Base-by-base conservation (phyloP, 2,797 vertebrate genomes). In the Eulemur rubriventer region DNA sequence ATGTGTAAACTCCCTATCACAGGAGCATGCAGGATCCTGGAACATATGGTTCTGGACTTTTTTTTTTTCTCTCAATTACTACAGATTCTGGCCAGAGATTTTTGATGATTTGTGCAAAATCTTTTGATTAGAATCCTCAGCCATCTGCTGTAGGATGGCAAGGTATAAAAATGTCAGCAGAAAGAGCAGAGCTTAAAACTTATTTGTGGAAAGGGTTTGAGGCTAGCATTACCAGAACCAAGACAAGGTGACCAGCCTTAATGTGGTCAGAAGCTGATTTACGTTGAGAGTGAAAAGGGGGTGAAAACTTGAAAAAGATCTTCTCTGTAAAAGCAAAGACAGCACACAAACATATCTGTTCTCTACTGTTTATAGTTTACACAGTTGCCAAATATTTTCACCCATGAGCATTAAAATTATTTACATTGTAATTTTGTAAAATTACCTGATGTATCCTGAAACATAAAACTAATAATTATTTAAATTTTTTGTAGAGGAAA, bases 71-170 rank as follows among this genome's bases (percentile, higher is more conserved):
- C 67, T 13, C 91, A n/a, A 46, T 89, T 97, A 88, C 35, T 96
- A 55, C 35, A 92, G 61, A 87, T 81, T 17, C 30, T 92, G 86
- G 35, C 24, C 94, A 96, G 89, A 69, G 11, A 91, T 83, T 98
- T 98, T 96, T 97, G 80, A 97, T 95, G 69, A 95, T 97, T 95
- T 96, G 57, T 95, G 90, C 76, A 95, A 97, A 97, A 97, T 96
- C 72, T 89, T 76, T 97, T 98, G 73, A 96, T 98, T 97, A 96
- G 46, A 83, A 75, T 95, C 61, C 95, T 97, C 83, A 98, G 63
- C 92, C 96, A 96, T 98, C 96, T 98, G 96, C 83, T 98, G 35
- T 92, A 89, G 67, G 72, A 89, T 63, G 70, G 2, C 14, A 92
- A 18, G 2, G 4, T 89, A 85, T 93, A 89, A 96, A 98, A 88